Evolutionary conservation across 2,888 invertebrate genomes (phyloP).

Genomic region (Eupithecia pulchellata): DNA sequence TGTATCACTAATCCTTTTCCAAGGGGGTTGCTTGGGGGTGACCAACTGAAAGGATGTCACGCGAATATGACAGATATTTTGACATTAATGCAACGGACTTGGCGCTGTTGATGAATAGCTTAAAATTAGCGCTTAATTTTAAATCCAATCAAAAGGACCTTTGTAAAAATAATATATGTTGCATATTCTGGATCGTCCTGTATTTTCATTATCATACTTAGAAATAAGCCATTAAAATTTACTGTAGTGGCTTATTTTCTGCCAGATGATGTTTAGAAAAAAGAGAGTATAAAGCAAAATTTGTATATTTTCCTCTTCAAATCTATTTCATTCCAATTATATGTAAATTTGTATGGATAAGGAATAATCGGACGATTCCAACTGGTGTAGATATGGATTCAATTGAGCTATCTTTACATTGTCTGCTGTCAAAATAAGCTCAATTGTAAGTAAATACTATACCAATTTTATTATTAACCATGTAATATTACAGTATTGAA

Average conservation of each 20-base stretch:
- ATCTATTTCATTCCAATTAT: not conserved
- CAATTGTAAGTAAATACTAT: too few relatives aligned
- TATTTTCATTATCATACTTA: too few relatives aligned
- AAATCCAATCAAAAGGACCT: constrained; percentile 36
- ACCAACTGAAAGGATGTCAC: constrained; percentile 81
- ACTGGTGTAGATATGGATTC: too few relatives aligned
- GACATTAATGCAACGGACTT: constrained; percentile 83
- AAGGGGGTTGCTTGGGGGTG: constrained; percentile 71
- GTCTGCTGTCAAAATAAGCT: too few relatives aligned
- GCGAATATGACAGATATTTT: constrained; percentile 84
- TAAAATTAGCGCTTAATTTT: constrained; percentile 62
- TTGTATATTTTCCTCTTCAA: not conserved
- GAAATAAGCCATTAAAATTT: too few relatives aligned
- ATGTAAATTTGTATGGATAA: not conserved
- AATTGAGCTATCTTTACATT: too few relatives aligned
- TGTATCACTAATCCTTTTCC: constrained; percentile 76
- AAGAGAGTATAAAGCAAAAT: not conserved
- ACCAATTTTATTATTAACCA: too few relatives aligned
- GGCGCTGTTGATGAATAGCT: constrained; percentile 55
- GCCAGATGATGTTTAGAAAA: not conserved
- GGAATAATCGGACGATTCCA: too few relatives aligned
- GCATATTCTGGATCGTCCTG: too few relatives aligned
- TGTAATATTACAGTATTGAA: too few relatives aligned
- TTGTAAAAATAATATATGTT: not conserved
- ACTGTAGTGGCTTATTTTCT: too few relatives aligned